phyloP scores from a whole-genome alignment of 2,888 invertebrate genomes.

The Pseudococcus jackbeardsleyi region DNA sequence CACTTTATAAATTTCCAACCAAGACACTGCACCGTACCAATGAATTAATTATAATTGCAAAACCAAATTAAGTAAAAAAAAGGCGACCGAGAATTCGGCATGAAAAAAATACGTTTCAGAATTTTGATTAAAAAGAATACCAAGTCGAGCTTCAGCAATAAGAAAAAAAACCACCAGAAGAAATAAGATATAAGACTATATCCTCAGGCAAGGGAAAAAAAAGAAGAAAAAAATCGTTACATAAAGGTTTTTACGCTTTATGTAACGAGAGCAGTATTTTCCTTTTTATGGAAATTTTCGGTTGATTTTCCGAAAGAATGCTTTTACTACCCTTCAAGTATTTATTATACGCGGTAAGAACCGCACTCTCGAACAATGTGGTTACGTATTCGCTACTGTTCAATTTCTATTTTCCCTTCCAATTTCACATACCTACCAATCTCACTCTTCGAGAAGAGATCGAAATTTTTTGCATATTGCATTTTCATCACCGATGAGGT shows the following conservation, averaged over 20 bases:
- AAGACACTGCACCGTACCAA: not conserved
- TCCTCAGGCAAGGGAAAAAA: not conserved
- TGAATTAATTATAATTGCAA: conserved; percentile 50
- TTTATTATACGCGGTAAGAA: conserved; percentile 41
- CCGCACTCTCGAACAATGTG: not conserved
- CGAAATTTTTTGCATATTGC: not conserved
- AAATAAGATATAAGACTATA: conserved; percentile 40
- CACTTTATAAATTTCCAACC: too few relatives aligned
- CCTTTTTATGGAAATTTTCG: conserved; percentile 62
- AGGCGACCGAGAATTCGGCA: not conserved
- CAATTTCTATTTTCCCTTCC: not conserved
- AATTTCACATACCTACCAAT: not conserved
- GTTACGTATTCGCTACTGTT: conserved; percentile 51
- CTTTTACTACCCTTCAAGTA: conserved; percentile 55
- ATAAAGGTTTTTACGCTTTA: conserved; percentile 54
- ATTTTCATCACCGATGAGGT: not conserved
- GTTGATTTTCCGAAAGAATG: conserved; percentile 63
- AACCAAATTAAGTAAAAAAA: conserved; percentile 9
- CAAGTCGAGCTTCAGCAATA: not conserved
- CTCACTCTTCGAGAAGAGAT: too few relatives aligned
- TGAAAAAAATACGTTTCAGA: conserved; percentile 29
- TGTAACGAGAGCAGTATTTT: conserved; percentile 55
- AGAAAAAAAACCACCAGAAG: not conserved
- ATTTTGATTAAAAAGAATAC: conserved; percentile 49
- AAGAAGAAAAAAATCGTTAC: conserved; percentile 9